Evolutionary conservation across 2,888 invertebrate species (phyloP), one percentile per base, ranked within the genome.

Genomic region (Leptinotarsa juncta): DNA sequence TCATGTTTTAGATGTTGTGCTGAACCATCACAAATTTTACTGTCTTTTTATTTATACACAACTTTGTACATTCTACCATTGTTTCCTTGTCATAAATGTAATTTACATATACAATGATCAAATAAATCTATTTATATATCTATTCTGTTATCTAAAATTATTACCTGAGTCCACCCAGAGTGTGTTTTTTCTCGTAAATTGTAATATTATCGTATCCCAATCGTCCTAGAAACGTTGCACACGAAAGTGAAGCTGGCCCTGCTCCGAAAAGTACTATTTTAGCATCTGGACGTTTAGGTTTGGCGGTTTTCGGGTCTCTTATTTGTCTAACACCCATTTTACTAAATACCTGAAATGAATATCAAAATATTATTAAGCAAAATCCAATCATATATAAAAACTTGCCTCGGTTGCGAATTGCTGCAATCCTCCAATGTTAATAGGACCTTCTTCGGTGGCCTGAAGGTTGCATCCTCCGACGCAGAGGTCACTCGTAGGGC

Each of bases 371-470:
- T 15, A 15, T 73, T 3, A 51, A 16, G 16, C 4, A 18, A 18
- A 67, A 65, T n/a, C 60, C 74, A 62, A 51, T 72, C 20, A 26
- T 20, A 26, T 20, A 18, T 55, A 18, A 20, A 20, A 3, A 53
- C 55, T 87, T 87, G 96, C 96, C 85, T 99, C 98, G 2, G 97
- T 95, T 67, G 99, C 98, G 88, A 95, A 99, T 84, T 99, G 99
- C 87, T 99, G 99, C 51, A 99, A 90, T 0, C 99, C 99, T 0
- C 99, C 98, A 82, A 99, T 99, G 86, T 99, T 99, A 82, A 99
- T 99, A 0, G 98, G 94, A 0, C 99, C 99, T 87, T 99, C 98
- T 87, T 99, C 99, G 14, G 94, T 93, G 0, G 98, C 99, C 85
- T 96, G 94, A 14, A 99, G 90, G 88, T 99, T 99, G 88, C 99